A percentile compares a stretch with the other conserved stretches of the same genome.
Conservation (phyloP, 2,113 vertebrate genomes). For the Ammospiza caudacuta region DNA sequence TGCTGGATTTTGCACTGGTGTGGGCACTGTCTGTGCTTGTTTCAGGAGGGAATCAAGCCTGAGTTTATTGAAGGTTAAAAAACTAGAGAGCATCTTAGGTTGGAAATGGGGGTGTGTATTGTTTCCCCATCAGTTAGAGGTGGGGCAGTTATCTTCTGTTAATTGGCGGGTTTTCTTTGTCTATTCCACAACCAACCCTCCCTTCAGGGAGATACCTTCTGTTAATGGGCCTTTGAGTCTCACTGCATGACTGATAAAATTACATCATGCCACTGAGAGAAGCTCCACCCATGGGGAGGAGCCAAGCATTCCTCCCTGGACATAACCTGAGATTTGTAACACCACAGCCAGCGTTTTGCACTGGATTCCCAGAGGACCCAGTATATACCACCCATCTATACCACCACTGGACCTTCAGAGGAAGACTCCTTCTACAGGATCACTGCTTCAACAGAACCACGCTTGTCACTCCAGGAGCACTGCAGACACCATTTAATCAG, state of each 20-base stretch:
- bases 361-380: neutral
- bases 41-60: neutral
- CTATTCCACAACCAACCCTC: neutral
- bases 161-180: neutral
- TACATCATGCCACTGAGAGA: neutral
- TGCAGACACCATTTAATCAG: neutral
- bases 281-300: neutral
- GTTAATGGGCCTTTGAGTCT: neutral
- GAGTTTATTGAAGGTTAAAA: neutral
- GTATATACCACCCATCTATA: neutral
- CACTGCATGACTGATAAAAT: neutral
- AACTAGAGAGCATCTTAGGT: neutral
- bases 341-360: neutral
- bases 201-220: rapidly evolving
- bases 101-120: neutral
- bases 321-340: neutral
- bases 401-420: neutral
- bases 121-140: neutral
- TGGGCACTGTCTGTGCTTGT: neutral
- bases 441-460: neutral
- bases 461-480: neutral
- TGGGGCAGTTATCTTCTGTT: neutral
- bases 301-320: neutral
- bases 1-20: neutral
- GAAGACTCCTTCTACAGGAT: neutral